Evolutionary conservation across 2,113 vertebrate genomes (phyloP).

Genomic region (Aegithalos caudatus): DNA sequence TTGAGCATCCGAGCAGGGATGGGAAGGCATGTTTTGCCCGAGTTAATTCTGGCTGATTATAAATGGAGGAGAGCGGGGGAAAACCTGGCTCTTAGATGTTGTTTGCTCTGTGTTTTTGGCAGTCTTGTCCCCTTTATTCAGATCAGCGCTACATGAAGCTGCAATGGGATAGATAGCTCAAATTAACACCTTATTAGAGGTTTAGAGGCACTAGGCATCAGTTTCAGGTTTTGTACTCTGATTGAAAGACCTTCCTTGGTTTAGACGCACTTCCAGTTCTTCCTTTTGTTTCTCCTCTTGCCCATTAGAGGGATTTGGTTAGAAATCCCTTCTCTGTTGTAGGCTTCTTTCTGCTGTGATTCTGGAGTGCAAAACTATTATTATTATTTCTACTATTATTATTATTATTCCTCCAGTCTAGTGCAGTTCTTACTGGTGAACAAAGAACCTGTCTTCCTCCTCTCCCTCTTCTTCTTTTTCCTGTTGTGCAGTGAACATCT

Average conservation of each 20-base stretch:
- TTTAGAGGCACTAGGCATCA: not conserved
- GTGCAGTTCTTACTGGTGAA: not conserved
- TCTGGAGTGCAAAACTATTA: not conserved
- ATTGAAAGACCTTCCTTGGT: not conserved
- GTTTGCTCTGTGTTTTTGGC: not conserved
- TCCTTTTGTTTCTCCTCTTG: not conserved
- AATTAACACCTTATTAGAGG: not conserved
- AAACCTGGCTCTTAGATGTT: not conserved
- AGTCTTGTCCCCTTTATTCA: not conserved
- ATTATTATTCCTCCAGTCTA: not conserved
- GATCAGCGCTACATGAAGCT: not conserved
- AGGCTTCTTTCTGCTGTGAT: not conserved
- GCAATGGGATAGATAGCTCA: not conserved
- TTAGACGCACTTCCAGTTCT: not conserved
- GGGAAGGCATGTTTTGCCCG: not conserved
- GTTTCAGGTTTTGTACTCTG: not conserved
- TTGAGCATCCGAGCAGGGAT: not conserved
- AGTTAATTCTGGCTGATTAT: conserved; percentile 28
- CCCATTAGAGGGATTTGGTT: not conserved
- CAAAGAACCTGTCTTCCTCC: not conserved
- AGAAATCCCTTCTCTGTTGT: not conserved
- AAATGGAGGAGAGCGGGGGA: not conserved
- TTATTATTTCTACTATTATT: no score
- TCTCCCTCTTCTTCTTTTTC: not conserved
- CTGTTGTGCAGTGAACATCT: not conserved